phyloP scores from a whole-genome alignment of 2,888 invertebrate species.

The Cotesia congregata region DNA sequence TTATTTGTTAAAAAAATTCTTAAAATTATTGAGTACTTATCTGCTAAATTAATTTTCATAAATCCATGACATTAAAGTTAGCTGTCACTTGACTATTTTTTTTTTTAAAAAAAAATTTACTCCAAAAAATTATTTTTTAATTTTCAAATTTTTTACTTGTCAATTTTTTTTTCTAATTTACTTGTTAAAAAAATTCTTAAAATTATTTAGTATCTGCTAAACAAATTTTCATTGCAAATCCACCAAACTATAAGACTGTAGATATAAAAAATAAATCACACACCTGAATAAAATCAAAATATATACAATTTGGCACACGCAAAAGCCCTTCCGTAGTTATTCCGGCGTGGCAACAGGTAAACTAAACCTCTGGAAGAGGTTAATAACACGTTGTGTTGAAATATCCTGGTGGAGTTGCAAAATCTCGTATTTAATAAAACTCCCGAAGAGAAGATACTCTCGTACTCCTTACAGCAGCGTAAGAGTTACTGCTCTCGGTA shows the following conservation, averaged over 20 bases:
- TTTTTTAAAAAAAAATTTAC: too few species aligned
- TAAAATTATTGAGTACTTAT: too few species aligned
- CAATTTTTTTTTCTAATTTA: too few species aligned
- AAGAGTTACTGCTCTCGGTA: not conserved
- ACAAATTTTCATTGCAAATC: too few species aligned
- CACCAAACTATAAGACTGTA: not conserved
- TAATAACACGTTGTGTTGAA: slow-evolving; percentile 40
- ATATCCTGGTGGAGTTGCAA: slow-evolving; percentile 33
- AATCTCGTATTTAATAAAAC: not conserved
- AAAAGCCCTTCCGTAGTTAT: not conserved
- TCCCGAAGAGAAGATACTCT: not conserved
- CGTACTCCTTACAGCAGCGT: not conserved
- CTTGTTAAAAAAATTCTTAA: too few species aligned
- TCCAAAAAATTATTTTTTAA: too few species aligned
- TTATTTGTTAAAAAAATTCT: too few species aligned
- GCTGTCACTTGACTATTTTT: too few species aligned
- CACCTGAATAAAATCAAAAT: slow-evolving; percentile 26
- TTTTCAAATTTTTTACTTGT: too few species aligned
- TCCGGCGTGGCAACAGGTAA: slow-evolving; percentile 9
- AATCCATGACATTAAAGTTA: too few species aligned
- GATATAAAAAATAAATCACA: not conserved
- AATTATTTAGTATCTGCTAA: too few species aligned
- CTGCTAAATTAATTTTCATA: too few species aligned
- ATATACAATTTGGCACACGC: not conserved
- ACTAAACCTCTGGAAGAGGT: not conserved